Conservation (phyloP, 2,797 vertebrate species). For the Octomys mimax region DNA sequence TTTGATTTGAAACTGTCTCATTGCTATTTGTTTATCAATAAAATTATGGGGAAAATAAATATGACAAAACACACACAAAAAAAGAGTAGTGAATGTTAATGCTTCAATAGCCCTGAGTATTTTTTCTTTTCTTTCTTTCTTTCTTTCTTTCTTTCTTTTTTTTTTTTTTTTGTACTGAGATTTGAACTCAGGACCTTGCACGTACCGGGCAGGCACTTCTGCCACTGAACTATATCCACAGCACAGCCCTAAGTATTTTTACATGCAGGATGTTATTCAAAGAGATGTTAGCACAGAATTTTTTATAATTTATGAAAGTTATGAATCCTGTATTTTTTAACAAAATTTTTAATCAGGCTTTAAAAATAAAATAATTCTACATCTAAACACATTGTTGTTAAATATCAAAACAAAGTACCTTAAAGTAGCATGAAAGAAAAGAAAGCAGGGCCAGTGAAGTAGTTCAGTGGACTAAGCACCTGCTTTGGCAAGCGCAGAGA, state of each 20-base stretch:
- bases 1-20: too few species aligned
- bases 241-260: not conserved
- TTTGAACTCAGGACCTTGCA: too few species aligned
- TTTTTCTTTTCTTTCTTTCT: not conserved
- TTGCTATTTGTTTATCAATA: too few species aligned
- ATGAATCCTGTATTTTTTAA: conserved; percentile 48
- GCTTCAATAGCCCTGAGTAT: not conserved
- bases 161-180: too few species aligned
- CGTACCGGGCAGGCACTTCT: too few species aligned
- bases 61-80: too few species aligned
- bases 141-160: too few species aligned
- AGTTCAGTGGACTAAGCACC: too few species aligned
- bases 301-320: conserved; percentile 40
- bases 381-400: conserved; percentile 15
- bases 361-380: conserved; percentile 28
- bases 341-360: conserved; percentile 21
- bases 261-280: conserved; percentile 29
- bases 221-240: too few species aligned
- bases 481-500: too few species aligned
- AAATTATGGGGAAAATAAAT: too few species aligned
- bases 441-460: too few species aligned
- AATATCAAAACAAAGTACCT: conserved; percentile 7
- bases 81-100: not conserved
- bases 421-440: conserved; percentile 10
- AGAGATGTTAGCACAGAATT: conserved; percentile 3